Evolutionary conservation across 2,113 vertebrate genomes (phyloP), one percentile per base, ranked within the genome.

Genomic region (Prietella phreatophila): DNA sequence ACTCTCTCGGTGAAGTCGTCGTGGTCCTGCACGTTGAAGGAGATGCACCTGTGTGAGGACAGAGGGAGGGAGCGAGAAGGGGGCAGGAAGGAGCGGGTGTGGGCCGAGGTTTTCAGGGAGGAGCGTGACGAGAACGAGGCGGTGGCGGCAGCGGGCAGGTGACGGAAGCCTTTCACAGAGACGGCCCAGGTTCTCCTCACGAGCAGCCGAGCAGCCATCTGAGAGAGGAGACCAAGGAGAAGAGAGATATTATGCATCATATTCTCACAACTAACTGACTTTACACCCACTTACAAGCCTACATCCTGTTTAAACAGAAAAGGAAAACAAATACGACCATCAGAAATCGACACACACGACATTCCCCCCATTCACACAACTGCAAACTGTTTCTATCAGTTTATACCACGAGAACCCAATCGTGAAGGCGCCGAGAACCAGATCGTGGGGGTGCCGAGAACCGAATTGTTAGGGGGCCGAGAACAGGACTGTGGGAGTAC

Each of bases 1-100:
- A 99, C 98, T 75, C 98, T 93, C 85, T 98, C 96, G 55, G 97
- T 96, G 93, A 99, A 99, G 92, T 99, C 98, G 0, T 97, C 95
- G 0, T 96, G 95, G 53, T 99, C 97, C 93, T 99, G 98, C 83
- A 99, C 92, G 0, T 97, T 99, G 91, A 99, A 99, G 39, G 96
- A 96, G 36, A 93, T 94, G 0, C 88, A 69, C 22, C 94, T 87
- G 58, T 82, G 61, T 36, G 87, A 85, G 17, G 88, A 27, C 88
- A 91, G 91, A 71, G 87, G 87, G 13, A 88, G 87, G 13, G 76
- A 14, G 36, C 85, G 92, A 8, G 90, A 85, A 1, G 90, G 93
- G 19, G 91, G 90, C 39, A 93, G 90, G 84, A 93, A 89, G 80
- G 90, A 82, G 20, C 30, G 84, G 2, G 87, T 84, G 14, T 84